A percentile compares a stretch with the other conserved stretches of the same genome.
Evolutionary conservation across 2,888 invertebrate species (phyloP).

Genomic region (Lasioglossum lativentre): DNA sequence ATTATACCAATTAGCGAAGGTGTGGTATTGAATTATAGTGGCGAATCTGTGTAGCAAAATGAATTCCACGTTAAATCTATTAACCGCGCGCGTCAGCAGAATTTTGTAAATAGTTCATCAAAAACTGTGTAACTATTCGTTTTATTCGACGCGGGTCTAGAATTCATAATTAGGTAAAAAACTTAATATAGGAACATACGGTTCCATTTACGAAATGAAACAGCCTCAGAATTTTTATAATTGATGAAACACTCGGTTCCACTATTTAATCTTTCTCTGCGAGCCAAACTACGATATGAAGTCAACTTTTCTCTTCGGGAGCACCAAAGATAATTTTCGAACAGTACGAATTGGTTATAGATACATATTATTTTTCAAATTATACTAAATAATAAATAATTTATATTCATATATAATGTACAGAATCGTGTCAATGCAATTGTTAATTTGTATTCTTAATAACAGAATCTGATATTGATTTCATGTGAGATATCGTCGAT

Average conservation of each 20-base stretch:
- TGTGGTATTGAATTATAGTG: neutral
- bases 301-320: neutral
- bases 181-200: neutral
- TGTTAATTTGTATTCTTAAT: neutral
- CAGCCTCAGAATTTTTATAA: neutral
- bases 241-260: neutral
- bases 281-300: neutral
- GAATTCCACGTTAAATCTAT: neutral
- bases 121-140: neutral
- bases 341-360: neutral
- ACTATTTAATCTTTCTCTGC: neutral
- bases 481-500: neutral
- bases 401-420: no score
- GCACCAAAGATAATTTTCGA: no score
- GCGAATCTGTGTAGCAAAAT: neutral
- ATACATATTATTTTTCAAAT: no score
- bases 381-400: no score
- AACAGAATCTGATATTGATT: neutral
- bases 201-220: neutral
- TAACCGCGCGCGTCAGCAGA: neutral
- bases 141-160: neutral
- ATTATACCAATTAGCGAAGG: conserved; percentile 3
- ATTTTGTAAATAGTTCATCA: conserved; percentile 2
- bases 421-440: neutral
- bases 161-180: neutral